Evolutionary conservation across 2,797 vertebrate genomes (phyloP).

Genomic region (Decapterus maruadsi): DNA sequence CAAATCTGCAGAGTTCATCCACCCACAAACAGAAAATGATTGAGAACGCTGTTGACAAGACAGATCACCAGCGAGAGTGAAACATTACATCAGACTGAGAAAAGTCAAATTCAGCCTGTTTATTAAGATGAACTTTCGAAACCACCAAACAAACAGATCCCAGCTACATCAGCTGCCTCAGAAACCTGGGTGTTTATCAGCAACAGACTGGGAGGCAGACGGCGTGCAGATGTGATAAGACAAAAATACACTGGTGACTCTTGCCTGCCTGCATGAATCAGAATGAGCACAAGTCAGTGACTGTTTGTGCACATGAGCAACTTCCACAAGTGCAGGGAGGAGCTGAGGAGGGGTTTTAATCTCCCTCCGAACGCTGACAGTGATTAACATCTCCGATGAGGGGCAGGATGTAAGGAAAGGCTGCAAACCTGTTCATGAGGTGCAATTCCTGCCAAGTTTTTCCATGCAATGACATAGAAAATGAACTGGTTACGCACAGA

Average conservation of each 20-base stretch:
- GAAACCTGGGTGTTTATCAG: neutral
- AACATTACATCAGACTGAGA: neutral
- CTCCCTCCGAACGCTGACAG: neutral
- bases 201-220: neutral
- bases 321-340: neutral
- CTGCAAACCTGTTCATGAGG: neutral
- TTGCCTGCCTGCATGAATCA: neutral
- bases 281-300: neutral
- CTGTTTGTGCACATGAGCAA: neutral
- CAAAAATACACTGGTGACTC: neutral
- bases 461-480: neutral
- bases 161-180: neutral
- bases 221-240: constrained; percentile 5
- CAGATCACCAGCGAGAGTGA: no score
- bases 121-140: neutral
- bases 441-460: neutral
- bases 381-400: neutral
- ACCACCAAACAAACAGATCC: neutral
- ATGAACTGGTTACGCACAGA: neutral
- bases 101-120: neutral
- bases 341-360: neutral
- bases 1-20: no score
- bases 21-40: no score
- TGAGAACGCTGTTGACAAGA: no score
- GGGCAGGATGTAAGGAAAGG: neutral